Conservation (phyloP, 2,797 vertebrate genomes). For the Enteromius paludinosus region DNA sequence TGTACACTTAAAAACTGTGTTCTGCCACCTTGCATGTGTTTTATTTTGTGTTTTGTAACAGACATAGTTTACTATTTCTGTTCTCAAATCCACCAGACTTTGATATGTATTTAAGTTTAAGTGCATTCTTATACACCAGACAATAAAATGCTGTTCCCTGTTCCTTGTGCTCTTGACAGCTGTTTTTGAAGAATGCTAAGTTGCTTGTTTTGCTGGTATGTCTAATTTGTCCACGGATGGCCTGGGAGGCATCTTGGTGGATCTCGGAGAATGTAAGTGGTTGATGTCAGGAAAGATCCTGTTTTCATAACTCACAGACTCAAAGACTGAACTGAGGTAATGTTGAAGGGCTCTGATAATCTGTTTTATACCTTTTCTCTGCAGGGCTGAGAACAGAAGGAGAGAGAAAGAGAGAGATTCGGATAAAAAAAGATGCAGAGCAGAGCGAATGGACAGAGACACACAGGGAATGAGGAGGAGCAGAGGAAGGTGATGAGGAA, state of each 20-base stretch:
- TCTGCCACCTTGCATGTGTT: neutral
- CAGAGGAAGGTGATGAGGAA: slow-evolving; percentile 14
- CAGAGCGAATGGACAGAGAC: slow-evolving; percentile 36
- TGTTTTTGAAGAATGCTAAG: slow-evolving; percentile 40
- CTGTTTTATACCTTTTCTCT: slow-evolving; percentile 74
- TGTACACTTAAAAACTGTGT: slow-evolving; percentile 31
- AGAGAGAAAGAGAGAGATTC: slow-evolving; percentile 53
- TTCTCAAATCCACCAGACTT: neutral
- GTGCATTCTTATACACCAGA: neutral
- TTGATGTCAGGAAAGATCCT: slow-evolving; percentile 78
- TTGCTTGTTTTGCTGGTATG: slow-evolving; percentile 54
- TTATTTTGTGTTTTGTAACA: slow-evolving; percentile 20
- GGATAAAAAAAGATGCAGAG: slow-evolving; percentile 65
- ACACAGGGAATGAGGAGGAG: slow-evolving; percentile 38
- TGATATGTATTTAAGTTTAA: neutral
- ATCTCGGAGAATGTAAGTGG: slow-evolving; percentile 20
- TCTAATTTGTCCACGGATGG: slow-evolving; percentile 36
- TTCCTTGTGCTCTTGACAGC: slow-evolving; percentile 32
- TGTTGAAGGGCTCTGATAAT: slow-evolving; percentile 76
- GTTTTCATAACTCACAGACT: slow-evolving; percentile 83
- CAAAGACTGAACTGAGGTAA: slow-evolving; percentile 77
- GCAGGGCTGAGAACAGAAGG: slow-evolving; percentile 61
- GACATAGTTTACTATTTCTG: neutral
- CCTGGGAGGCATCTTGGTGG: slow-evolving; percentile 34
- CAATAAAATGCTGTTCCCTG: neutral